Evolutionary conservation across 1,140 invertebrate species (phyloP), one percentile per base, ranked within the genome.

Genomic region (Drosophila simulans): DNA sequence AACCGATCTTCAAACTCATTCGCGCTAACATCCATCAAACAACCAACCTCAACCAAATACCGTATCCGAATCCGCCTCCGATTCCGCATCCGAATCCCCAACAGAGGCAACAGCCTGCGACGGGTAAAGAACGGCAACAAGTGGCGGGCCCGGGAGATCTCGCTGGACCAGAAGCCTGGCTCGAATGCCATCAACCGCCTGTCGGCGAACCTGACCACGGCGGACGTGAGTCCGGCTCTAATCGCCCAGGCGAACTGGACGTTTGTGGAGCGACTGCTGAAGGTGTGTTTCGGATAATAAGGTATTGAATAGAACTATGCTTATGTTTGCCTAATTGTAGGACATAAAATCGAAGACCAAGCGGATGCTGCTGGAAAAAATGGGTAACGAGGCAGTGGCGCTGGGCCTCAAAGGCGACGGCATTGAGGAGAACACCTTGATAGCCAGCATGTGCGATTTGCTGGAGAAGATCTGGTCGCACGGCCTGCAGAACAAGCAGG

Each of bases 381-480:
- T 99, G 96, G 98, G 98, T 2, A 97, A 97, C 11, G 99, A 99
- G 94, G 94, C 93, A 65, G 93, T 92, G 53, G 93, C 93, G 12
- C 65, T 94, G 94, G 97, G 86, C 93, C 97, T 93, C 92, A 96
- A 91, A 93, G 95, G 85, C 92, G 95, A 93, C 94, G 95, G 95
- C 11, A 95, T 98, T 1, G 99, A 99, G 93, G 99, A 99, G 92
- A 99, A 98, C 90, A 99, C 98, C 1, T 94, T 99, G 56, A 99
- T 99, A 8, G 98, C 98, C 12, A 97, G 97, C 83, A 94, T 99
- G 0, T 99, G 99, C 93, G 99, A 99, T 93, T 94, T 99, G 37
- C 92, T 99, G 12, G 99, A 99, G 93, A 94, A 99, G 73, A 97
- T 99, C 43, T 99, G 99, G 99, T 97, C 97, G 2, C 98, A 99